phyloP scores from a whole-genome alignment of 2,888 invertebrate species.

The Balanococcus diminutus region DNA sequence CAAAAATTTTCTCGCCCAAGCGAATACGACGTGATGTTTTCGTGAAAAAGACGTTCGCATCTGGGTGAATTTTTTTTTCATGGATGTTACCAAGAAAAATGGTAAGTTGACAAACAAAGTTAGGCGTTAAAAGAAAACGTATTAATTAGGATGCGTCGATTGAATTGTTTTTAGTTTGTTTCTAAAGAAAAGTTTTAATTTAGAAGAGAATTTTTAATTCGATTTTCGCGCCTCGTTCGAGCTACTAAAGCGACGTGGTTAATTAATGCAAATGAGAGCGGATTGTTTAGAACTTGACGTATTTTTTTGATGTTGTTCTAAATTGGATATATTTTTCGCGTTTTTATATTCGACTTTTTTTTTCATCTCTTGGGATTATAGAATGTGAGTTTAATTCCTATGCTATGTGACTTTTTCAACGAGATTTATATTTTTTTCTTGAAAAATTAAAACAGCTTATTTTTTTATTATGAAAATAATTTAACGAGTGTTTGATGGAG shows the following conservation, averaged over 20 bases:
- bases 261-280: neutral
- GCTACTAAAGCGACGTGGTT: neutral
- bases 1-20: neutral
- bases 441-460: neutral
- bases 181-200: neutral
- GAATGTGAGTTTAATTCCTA: neutral
- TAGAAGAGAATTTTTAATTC: neutral
- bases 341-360: neutral
- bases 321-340: neutral
- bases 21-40: neutral
- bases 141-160: neutral
- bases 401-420: neutral
- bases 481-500: constrained; percentile 5
- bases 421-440: neutral
- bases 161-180: neutral
- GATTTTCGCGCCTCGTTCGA: constrained; percentile 12
- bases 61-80: neutral
- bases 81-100: constrained; percentile 30
- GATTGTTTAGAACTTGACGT: neutral
- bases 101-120: neutral
- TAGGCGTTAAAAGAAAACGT: neutral
- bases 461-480: neutral
- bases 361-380: neutral
- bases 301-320: neutral
- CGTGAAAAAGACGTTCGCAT: neutral